phyloP scores from a whole-genome alignment of 2,797 vertebrate species.

The Caiman crocodilus region DNA sequence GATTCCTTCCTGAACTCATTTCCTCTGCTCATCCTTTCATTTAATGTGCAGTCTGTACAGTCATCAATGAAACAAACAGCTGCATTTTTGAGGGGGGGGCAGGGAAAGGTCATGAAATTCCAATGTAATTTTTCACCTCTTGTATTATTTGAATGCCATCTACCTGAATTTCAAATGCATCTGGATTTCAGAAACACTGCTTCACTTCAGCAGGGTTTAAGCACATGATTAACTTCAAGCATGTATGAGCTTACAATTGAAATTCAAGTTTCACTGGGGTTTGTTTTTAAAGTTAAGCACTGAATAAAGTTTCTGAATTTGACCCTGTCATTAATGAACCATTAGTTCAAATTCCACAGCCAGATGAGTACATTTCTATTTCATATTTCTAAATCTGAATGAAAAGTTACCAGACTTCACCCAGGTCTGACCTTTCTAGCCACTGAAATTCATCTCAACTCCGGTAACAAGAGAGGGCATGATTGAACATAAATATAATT shows the following conservation, averaged over 20 bases:
- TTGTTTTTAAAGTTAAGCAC: not conserved
- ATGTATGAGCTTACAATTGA: not conserved
- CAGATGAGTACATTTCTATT: not conserved
- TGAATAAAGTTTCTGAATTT: not conserved
- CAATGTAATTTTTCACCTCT: slow-evolving; percentile 13
- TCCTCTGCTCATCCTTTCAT: not conserved
- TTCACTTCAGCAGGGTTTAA: slow-evolving; percentile 15
- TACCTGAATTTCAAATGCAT: slow-evolving; percentile 39
- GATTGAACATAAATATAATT: not conserved
- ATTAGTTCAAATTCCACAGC: slow-evolving; percentile 4
- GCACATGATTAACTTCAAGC: not conserved
- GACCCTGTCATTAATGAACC: not conserved
- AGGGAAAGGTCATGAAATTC: not conserved
- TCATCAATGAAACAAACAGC: not conserved
- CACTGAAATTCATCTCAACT: not conserved
- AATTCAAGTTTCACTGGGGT: not conserved
- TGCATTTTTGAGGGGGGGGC: not conserved
- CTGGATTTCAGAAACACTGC: slow-evolving; percentile 34
- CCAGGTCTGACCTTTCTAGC: not conserved
- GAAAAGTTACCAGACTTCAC: not conserved
- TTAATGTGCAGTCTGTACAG: not conserved
- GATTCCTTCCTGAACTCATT: not conserved
- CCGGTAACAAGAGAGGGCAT: not conserved
- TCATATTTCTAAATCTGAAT: not conserved
- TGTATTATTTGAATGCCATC: not conserved